Evolutionary conservation across 2,888 invertebrate genomes (phyloP).

Genomic region (Periphyllus acericola): DNA sequence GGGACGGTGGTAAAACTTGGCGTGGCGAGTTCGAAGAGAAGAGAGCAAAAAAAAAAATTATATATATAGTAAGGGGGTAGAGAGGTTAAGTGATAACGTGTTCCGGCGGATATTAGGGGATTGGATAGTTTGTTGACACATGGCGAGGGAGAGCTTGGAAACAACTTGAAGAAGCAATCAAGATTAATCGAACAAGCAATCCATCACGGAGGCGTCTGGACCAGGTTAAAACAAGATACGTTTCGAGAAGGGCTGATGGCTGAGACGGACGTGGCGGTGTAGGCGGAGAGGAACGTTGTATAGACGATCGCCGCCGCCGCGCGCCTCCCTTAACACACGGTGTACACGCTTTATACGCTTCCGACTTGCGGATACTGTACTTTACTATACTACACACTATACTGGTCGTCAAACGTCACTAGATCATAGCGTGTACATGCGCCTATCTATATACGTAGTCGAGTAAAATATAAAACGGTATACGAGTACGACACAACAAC

Average conservation of each 20-base stretch:
- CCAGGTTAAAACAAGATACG: constrained; percentile 62
- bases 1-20: constrained; percentile 37
- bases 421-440: too few species aligned
- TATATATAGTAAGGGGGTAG: constrained; percentile 22
- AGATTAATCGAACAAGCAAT: constrained; percentile 65
- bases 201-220: constrained; percentile 65
- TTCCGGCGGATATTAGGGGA: constrained; percentile 62
- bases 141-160: constrained; percentile 50
- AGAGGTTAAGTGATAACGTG: constrained; percentile 62
- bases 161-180: constrained; percentile 64
- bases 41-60: constrained; percentile 16
- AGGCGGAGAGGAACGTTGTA: background rate
- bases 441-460: too few species aligned
- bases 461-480: background rate
- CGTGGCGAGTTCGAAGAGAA: constrained; percentile 19
- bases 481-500: background rate
- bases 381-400: background rate
- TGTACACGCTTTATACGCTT: constrained; percentile 24
- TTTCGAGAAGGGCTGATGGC: constrained; percentile 52
- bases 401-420: constrained; percentile 24
- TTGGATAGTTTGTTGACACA: constrained; percentile 61
- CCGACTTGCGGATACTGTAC: constrained; percentile 1
- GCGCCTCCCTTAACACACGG: constrained; percentile 39
- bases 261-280: background rate
- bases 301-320: constrained; percentile 16